Evolutionary conservation across 2,888 invertebrate species (phyloP), one percentile per base, ranked within the genome.

Genomic region (Nemotelus nigrinus): DNA sequence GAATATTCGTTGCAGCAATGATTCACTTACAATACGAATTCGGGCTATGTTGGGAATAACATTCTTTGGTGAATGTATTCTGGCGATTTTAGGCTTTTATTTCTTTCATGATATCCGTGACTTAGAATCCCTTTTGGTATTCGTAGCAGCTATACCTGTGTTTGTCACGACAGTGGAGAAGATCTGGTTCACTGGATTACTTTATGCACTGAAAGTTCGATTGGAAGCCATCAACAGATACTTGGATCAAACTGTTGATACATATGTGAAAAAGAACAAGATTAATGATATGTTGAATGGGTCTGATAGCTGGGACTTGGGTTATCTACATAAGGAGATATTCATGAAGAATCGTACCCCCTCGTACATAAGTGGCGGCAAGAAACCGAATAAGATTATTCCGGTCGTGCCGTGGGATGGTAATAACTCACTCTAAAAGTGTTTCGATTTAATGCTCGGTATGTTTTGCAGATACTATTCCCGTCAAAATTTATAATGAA

Each of bases 181-280:
- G 81, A 86, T 87, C 77, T 87, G 87, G 87, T 87, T 87, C 81
- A 83, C 85, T 0, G 83, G 84, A 0, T 83, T 87, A 1, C 79
- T 87, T 2, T 83, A 81, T 48, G 85, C 84, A 0, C 78, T 87
- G 10, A 84, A 85, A 53, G 83, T 85, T 78, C 84, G 87, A 43
- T 87, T 87, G 8, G 81, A 82, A 44, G 84, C 84, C 2, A 84
- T 86, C 3, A 86, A 86, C 79, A 48, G 75, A 2, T 81, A 79
- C 77, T 76, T 85, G 67, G 82, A 83, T 50, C 82, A 65, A 25
- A 77, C 78, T 8, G 77, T 53, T 7, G 77, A 81, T 47, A 82
- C 82, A 7, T 85, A 86, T 79, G 48, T 60, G 10, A 83, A 85
- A 65, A 82, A 64, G 83, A 85, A 75, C 67, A 78, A 58, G 77